phyloP scores from a whole-genome alignment of 2,797 vertebrate species.

The Smutsia temminckii region DNA sequence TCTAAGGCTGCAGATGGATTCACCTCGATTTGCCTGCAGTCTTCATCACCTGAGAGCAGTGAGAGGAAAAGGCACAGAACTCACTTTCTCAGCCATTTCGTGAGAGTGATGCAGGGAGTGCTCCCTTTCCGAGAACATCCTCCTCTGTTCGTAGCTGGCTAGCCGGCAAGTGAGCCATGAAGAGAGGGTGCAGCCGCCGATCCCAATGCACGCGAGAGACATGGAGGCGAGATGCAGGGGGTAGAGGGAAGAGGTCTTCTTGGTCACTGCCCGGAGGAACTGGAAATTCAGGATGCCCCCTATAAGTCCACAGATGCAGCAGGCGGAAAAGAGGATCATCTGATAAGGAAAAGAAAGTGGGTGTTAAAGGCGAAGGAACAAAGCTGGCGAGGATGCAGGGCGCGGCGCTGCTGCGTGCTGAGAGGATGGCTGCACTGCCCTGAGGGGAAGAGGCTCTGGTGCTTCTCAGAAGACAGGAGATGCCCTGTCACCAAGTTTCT shows the following conservation, averaged over 20 bases:
- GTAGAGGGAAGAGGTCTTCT: constrained; percentile 90
- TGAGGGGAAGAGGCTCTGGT: no score
- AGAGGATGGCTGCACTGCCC: neutral
- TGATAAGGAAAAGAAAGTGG: constrained; percentile 81
- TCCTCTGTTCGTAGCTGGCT: constrained; percentile 97
- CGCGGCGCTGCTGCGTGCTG: rapidly evolving
- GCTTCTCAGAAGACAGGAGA: neutral
- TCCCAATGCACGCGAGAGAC: constrained; percentile 96
- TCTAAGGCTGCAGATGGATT: constrained; percentile 62
- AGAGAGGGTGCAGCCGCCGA: constrained; percentile 95
- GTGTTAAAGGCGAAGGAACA: neutral
- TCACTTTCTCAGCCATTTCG: constrained; percentile 98
- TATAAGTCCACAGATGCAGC: constrained; percentile 98
- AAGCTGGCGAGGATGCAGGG: neutral
- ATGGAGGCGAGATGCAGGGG: constrained; percentile 95
- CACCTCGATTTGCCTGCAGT: constrained; percentile 52
- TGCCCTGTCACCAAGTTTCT: neutral
- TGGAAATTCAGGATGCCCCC: constrained; percentile 99
- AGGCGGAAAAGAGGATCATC: constrained; percentile 99
- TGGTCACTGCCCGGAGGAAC: constrained; percentile 95
- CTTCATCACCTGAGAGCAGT: constrained; percentile 15
- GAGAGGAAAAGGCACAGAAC: constrained; percentile 71
- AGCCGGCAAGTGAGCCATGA: constrained; percentile 98
- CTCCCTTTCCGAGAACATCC: constrained; percentile 98
- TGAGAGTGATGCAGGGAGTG: constrained; percentile 98